phyloP scores from a whole-genome alignment of 2,888 invertebrate genomes.

The Caenorhabditis uteleia region DNA sequence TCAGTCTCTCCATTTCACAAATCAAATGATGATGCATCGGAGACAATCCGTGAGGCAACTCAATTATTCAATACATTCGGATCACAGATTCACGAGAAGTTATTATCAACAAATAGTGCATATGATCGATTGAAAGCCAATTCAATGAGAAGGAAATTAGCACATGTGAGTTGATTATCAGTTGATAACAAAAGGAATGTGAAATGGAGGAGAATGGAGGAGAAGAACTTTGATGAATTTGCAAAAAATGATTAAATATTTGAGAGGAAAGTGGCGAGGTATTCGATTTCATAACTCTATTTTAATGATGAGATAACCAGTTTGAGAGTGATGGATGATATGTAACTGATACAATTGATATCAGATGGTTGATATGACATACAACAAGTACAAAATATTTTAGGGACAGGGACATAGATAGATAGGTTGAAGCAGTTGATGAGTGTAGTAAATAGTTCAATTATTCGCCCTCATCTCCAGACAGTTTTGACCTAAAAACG shows the following conservation, averaged over 20 bases:
- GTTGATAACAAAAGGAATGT: not conserved
- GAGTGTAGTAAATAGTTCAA: no score
- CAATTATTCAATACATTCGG: slow-evolving; percentile 48
- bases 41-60: slow-evolving; percentile 45
- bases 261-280: not conserved
- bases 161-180: slow-evolving; percentile 8
- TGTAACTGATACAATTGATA: no score
- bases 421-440: no score
- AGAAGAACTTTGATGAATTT: no score
- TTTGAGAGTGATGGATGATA: no score
- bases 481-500: no score
- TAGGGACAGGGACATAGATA: no score
- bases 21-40: slow-evolving; percentile 35
- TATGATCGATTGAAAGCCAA: slow-evolving; percentile 35
- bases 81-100: slow-evolving; percentile 39
- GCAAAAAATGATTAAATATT: not conserved
- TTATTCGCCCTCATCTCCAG: no score
- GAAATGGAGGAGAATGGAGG: slow-evolving; percentile 6
- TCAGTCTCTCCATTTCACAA: slow-evolving; percentile 16
- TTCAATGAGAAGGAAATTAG: slow-evolving; percentile 13
- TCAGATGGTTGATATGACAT: no score
- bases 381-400: no score
- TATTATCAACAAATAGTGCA: slow-evolving; percentile 15
- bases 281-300: not conserved
- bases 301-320: slow-evolving; percentile 1